Base-by-base conservation (phyloP, 2,797 vertebrate genomes). In the Rhinophrynus dorsalis region DNA sequence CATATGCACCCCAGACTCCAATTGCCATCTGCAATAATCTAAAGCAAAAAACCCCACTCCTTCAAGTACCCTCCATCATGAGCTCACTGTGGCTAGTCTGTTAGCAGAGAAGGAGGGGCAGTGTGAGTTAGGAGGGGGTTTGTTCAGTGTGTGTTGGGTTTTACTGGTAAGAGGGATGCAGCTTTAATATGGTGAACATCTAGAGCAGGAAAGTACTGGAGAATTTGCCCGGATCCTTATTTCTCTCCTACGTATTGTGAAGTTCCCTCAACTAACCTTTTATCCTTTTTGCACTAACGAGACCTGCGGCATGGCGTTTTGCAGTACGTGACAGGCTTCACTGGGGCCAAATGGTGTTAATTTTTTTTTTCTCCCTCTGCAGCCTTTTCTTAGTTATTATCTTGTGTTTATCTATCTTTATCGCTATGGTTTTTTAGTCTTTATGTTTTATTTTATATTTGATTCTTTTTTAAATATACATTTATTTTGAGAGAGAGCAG, bases 21-120 rank as follows among this genome's bases (percentile, higher is more conserved):
- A 57, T 26, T 12, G 21, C 40, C 55, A 52, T 35, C 61, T 37
- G 61, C 68, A 52, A 38, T 82, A 85, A 84, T 79, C 78, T 84
- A 78, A 77, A 85, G 84, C 79, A 90, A 86, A 87, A n/a, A 89
- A 85, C 65, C 85, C 85, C 66, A 81, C 24, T 37, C 75, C 84
- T 85, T 83, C 85, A 84, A 81, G 83, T 29, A 35, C 80, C 83
- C 84, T 81, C 75, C 82, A 30, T 81, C 0, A 68, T 75, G 85
- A 86, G 84, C 79, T 9, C 84, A 82, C 86, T 89, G 83, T 88
- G 83, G 85, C 89, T 65, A 52, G 86, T 85, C 86, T 83, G 86
- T 89, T 84, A 82, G 84, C 85, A 78, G 86, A 79, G 65, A 73
- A 50, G 55, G 73, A 78, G 50, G 56, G 71, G 55, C 5, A 64